Percentiles rank a stretch among this genome's conserved stretches.
Conservation (phyloP, 2,888 invertebrate species). For the Erebia ligea region DNA sequence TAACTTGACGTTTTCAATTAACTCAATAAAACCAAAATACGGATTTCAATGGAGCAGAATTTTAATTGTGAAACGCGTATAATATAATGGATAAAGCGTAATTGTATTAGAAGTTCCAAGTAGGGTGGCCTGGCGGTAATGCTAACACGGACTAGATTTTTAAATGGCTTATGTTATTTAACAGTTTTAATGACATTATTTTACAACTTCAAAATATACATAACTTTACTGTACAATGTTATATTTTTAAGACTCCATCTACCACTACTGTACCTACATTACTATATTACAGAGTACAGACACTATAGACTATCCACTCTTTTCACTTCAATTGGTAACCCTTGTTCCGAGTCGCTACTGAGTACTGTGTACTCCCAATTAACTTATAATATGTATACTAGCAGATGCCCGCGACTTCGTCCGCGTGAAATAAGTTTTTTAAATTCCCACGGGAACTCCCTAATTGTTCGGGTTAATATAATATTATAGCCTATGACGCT, state of each 20-base stretch:
- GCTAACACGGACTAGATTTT: neutral
- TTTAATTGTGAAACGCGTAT: slow-evolving; percentile 29
- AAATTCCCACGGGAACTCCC: too few relatives aligned
- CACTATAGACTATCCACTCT: neutral
- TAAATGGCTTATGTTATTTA: neutral
- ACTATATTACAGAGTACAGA: too few relatives aligned
- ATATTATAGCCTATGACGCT: too few relatives aligned
- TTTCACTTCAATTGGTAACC: neutral
- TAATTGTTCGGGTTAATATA: too few relatives aligned
- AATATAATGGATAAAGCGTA: slow-evolving; percentile 33
- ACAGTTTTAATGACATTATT: too few relatives aligned
- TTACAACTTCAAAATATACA: too few relatives aligned
- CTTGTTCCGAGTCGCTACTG: slow-evolving; percentile 16
- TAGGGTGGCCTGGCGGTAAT: neutral
- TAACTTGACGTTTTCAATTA: neutral
- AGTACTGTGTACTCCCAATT: slow-evolving; percentile 30
- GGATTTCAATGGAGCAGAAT: slow-evolving; percentile 20
- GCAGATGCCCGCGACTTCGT: too few relatives aligned
- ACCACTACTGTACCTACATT: too few relatives aligned
- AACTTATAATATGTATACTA: too few relatives aligned
- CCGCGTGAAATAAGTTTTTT: too few relatives aligned
- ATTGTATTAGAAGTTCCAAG: slow-evolving; percentile 31
- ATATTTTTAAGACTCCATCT: too few relatives aligned
- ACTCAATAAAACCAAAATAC: slow-evolving; percentile 14
- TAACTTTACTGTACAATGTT: too few relatives aligned